Conservation (phyloP, 2,797 vertebrate species). For the Neosilurus hyrtlii region DNA sequence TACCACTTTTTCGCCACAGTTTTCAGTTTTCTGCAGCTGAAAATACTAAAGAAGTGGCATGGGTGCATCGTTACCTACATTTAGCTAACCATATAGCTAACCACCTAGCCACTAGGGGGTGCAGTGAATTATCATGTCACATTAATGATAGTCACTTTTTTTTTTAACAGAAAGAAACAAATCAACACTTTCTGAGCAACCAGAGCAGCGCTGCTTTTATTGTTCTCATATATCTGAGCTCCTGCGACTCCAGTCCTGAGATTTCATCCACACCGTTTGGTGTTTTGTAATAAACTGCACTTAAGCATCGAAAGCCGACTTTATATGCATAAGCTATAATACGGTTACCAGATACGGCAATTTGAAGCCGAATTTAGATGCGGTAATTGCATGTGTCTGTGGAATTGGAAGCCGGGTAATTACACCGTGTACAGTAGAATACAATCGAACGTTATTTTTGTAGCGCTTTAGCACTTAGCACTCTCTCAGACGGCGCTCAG, state of each 20-base stretch:
- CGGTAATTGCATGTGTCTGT: slow-evolving; percentile 2
- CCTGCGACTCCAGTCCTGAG: not conserved
- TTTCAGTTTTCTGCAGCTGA: too few species aligned
- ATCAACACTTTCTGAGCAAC: not conserved
- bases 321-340: not conserved
- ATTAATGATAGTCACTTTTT: not conserved
- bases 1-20: too few species aligned
- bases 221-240: not conserved
- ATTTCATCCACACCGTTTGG: too few species aligned
- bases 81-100: too few species aligned
- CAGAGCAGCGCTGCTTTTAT: not conserved
- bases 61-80: too few species aligned
- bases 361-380: slow-evolving; percentile 3
- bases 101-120: too few species aligned
- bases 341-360: not conserved
- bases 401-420: not conserved
- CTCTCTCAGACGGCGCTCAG: not conserved
- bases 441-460: not conserved
- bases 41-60: too few species aligned
- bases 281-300: not conserved
- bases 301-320: not conserved
- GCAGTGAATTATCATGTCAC: not conserved
- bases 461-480: not conserved
- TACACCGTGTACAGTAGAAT: not conserved
- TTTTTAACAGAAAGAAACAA: not conserved